A percentile compares a stretch with the other conserved stretches of the same genome.
These are phyloP conservation scores for Aphaenogaster rudis DNA, from an alignment of 1,140 invertebrate genomes.

Conservation along the genomic window DNA sequence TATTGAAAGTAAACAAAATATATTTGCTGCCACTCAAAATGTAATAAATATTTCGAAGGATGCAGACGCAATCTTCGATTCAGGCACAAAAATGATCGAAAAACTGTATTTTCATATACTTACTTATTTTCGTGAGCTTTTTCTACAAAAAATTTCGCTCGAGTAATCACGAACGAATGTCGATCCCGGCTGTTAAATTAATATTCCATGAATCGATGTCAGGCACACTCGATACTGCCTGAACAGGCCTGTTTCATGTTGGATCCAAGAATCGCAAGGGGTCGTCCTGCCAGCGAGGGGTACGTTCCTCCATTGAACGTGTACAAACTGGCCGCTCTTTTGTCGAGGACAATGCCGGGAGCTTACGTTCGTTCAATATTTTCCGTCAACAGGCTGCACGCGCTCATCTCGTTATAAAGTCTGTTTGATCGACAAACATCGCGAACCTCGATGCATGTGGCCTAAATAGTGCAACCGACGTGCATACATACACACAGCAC, in stretches of 20 bases:
- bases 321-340: conserved; percentile 69
- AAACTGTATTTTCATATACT: not conserved
- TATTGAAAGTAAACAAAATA: not conserved
- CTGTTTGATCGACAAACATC: conserved; percentile 81
- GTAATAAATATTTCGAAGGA: not conserved
- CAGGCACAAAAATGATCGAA: not conserved
- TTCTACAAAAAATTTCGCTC: not conserved
- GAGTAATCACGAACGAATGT: conserved; percentile 34
- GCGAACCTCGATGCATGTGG: conserved; percentile 61
- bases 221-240: conserved; percentile 65
- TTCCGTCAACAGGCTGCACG: conserved; percentile 75
- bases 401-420: conserved; percentile 79
- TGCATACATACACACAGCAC: not conserved
- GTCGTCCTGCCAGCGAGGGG: not conserved
- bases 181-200: conserved; percentile 72
- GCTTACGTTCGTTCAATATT: conserved; percentile 79
- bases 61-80: not conserved
- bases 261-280: conserved; percentile 29
- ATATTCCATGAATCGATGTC: conserved; percentile 76
- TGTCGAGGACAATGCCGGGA: conserved; percentile 74
- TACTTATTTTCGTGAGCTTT: not conserved
- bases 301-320: conserved; percentile 42
- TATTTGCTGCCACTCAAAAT: not conserved
- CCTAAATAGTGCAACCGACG: conserved; percentile 56
- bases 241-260: conserved; percentile 65